A percentile compares a stretch with the other conserved stretches of the same genome.
Evolutionary conservation across 2,113 vertebrate species (phyloP).

Genomic region (Scomber scombrus): DNA sequence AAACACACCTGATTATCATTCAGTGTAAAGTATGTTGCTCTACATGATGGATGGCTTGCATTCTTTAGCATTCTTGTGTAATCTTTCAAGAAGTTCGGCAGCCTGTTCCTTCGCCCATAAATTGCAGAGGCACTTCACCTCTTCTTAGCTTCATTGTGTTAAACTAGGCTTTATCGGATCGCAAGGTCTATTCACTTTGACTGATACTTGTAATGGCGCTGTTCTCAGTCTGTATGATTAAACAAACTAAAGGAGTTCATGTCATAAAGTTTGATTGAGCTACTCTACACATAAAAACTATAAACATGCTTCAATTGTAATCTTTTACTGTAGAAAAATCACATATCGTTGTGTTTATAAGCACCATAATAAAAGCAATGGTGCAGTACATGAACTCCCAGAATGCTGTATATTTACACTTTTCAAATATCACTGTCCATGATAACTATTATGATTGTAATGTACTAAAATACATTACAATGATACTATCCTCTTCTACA

Average conservation of each 20-base stretch:
- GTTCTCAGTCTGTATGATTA: not conserved
- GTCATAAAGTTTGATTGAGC: not conserved
- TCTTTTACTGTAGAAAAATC: too few relatives aligned
- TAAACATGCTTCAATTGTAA: not conserved
- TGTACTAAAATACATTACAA: not conserved
- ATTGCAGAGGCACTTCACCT: not conserved
- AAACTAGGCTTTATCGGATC: not conserved
- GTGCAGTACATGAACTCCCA: not conserved
- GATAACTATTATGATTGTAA: not conserved
- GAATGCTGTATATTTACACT: not conserved
- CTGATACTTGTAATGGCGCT: too few relatives aligned
- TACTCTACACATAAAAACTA: not conserved
- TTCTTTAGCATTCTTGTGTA: not conserved
- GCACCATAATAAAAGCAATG: not conserved
- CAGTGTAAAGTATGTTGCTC: not conserved
- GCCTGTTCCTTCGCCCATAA: conserved; percentile 10
- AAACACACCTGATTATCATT: conserved; percentile 9
- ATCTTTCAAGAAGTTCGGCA: conserved; percentile 19
- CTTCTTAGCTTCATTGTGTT: not conserved
- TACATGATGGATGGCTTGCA: conserved; percentile 9
- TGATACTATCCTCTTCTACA: not conserved
- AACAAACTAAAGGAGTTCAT: not conserved
- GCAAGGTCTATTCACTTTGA: not conserved
- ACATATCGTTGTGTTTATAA: too few relatives aligned
- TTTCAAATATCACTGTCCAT: not conserved